Evolutionary conservation across 2,113 vertebrate species (phyloP).

Genomic region (Hystrix brachyura): DNA sequence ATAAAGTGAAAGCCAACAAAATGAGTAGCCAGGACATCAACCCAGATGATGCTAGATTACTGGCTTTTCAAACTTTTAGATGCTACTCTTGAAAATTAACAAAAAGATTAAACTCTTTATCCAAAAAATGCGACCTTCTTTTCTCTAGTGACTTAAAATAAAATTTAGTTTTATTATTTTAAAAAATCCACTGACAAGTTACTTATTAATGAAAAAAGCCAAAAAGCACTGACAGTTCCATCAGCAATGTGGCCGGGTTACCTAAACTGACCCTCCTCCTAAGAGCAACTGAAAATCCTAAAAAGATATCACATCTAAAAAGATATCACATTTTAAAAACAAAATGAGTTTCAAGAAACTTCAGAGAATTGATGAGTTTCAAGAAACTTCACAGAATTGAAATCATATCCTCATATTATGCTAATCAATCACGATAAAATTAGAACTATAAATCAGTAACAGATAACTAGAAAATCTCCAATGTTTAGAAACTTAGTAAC

Average conservation of each 20-base stretch:
- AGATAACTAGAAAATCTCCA: constrained; percentile 39
- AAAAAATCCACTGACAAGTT: neutral
- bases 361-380: neutral
- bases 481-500: constrained; percentile 41
- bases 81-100: neutral
- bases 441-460: neutral
- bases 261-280: neutral
- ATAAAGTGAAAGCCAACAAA: neutral
- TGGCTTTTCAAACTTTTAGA: neutral
- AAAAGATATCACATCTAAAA: neutral
- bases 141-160: neutral
- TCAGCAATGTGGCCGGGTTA: neutral
- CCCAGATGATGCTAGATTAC: neutral
- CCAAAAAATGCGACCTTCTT: neutral
- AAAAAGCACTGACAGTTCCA: constrained; percentile 16
- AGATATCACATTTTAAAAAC: neutral
- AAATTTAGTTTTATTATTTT: neutral
- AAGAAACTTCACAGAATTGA: constrained; percentile 29
- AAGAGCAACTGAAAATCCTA: neutral
- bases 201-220: neutral
- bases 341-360: constrained; percentile 5
- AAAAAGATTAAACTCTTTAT: neutral
- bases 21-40: neutral
- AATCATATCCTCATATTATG: constrained; percentile 11
- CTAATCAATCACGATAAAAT: constrained; percentile 3